A percentile compares a stretch with the other conserved stretches of the same genome.
Evolutionary conservation across 2,888 invertebrate species (phyloP).

Genomic region (Lepidonotus clava): DNA sequence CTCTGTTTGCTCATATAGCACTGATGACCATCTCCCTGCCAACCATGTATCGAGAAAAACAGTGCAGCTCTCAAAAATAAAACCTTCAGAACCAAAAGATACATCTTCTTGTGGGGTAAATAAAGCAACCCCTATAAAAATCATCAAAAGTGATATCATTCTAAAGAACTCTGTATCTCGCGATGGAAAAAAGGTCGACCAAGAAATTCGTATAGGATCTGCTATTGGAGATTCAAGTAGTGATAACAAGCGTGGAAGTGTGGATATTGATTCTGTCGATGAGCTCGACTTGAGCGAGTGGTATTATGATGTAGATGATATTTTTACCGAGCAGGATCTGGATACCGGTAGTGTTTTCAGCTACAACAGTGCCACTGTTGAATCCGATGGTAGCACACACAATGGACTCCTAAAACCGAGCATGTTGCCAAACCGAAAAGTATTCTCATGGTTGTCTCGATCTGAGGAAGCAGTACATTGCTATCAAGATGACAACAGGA

Average conservation of each 20-base stretch:
- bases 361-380: not conserved
- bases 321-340: not conserved
- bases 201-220: not conserved
- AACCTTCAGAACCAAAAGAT: not conserved
- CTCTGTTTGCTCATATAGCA: slow-evolving; percentile 16
- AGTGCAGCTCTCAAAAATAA: not conserved
- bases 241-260: not conserved
- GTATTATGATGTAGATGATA: slow-evolving; percentile 37
- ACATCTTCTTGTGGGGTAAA: not conserved
- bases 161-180: too few relatives aligned
- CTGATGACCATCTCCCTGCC: not conserved
- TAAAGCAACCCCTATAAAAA: not conserved
- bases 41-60: not conserved
- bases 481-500: not conserved
- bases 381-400: too few relatives aligned
- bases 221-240: slow-evolving; percentile 32
- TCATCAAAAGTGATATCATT: not conserved
- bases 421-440: not conserved
- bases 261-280: not conserved
- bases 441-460: not conserved
- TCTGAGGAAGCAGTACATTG: not conserved
- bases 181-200: too few relatives aligned
- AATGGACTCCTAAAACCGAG: too few relatives aligned
- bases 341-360: not conserved
- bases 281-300: slow-evolving; percentile 20